A percentile compares a stretch with the other conserved stretches of the same genome.
These are phyloP conservation scores for Tarsius wallacei DNA, from an alignment of 2,797 vertebrate genomes.

Conservation along the genomic window DNA sequence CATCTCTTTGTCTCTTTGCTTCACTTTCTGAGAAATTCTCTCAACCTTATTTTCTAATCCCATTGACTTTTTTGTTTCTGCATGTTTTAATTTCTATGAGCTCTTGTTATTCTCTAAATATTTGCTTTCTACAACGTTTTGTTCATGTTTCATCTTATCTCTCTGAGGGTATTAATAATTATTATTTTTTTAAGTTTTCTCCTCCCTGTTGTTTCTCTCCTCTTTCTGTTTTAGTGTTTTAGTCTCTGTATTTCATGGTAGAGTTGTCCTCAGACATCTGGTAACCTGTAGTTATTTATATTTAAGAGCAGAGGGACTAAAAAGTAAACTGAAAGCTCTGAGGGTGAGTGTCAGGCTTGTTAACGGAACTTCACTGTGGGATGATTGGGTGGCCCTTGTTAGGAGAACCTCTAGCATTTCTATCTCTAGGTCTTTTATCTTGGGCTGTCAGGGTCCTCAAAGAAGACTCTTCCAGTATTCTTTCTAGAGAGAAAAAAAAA, in stretches of 20 bases:
- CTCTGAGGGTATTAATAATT: not conserved
- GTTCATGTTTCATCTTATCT: not conserved
- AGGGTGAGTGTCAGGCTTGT: too few relatives aligned
- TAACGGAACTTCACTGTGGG: too few relatives aligned
- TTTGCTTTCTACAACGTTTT: not conserved
- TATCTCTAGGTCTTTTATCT: too few relatives aligned
- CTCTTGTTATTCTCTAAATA: not conserved
- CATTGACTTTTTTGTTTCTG: not conserved
- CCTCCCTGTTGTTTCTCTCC: not conserved
- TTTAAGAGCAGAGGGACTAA: not conserved
- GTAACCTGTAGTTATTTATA: not conserved
- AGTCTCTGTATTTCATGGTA: not conserved
- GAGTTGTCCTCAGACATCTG: not conserved
- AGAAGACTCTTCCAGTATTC: too few relatives aligned
- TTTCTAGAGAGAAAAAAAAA: too few relatives aligned
- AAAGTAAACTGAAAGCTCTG: too few relatives aligned
- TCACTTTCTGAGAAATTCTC: conserved; percentile 31
- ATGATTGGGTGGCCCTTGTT: too few relatives aligned
- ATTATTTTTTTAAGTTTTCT: conserved; percentile 3
- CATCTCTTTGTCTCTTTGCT: not conserved
- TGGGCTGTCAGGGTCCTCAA: too few relatives aligned
- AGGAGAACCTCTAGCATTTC: too few relatives aligned
- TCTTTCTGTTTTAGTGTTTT: conserved; percentile 1
- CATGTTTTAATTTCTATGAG: not conserved
- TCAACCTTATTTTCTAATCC: not conserved